These are phyloP conservation scores for Ptychochromis oligacanthus DNA, from an alignment of 2,113 vertebrate species.

Conservation along the genomic window DNA sequence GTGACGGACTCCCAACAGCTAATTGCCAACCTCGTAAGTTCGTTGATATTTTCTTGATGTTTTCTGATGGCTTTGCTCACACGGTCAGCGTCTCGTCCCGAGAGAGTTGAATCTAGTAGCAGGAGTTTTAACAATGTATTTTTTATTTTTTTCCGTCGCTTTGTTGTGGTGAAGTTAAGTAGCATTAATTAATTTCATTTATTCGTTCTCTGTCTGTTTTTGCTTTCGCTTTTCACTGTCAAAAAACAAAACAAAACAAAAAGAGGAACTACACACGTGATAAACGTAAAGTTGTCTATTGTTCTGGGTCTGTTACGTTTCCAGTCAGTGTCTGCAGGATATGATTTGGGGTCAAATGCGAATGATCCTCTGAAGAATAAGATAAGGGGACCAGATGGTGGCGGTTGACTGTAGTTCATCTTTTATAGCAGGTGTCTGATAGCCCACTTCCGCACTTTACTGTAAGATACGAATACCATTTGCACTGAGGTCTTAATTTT, in stretches of 20 bases:
- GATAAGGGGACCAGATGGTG: background rate
- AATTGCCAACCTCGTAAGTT: slow-evolving; percentile 45
- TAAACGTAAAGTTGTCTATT: background rate
- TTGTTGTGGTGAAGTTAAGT: background rate
- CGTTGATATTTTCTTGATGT: background rate
- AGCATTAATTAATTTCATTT: background rate
- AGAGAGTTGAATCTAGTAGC: background rate
- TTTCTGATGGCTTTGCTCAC: background rate
- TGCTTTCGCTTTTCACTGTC: background rate
- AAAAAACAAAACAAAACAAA: background rate
- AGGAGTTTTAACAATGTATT: background rate
- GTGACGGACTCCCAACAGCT: background rate
- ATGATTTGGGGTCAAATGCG: background rate
- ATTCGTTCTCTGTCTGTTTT: background rate
- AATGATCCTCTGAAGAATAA: background rate
- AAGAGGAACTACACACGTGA: slow-evolving; percentile 31
- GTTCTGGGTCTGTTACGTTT: background rate
- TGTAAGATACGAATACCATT: background rate
- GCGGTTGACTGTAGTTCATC: slow-evolving; percentile 27
- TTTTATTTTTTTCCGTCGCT: background rate
- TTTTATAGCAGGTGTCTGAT: slow-evolving; percentile 68
- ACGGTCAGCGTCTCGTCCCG: slow-evolving; percentile 15
- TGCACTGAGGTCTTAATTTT: background rate
- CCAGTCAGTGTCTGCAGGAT: background rate
- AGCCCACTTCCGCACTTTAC: slow-evolving; percentile 66